Evolutionary conservation across 2,888 invertebrate genomes (phyloP).

Genomic region (Phortica magna): DNA sequence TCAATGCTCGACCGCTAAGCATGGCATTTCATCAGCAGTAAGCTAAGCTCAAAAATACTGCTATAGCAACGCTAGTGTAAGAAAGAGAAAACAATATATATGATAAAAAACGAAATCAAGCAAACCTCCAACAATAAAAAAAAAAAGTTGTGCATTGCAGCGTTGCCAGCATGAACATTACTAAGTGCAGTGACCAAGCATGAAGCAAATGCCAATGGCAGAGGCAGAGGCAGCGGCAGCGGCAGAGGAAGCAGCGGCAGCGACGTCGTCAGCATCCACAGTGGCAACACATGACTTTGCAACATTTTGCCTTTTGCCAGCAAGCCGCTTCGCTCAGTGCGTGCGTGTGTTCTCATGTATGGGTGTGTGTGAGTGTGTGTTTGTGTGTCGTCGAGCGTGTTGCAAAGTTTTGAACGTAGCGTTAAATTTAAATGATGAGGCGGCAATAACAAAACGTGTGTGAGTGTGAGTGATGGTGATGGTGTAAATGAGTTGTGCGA

Average conservation of each 20-base stretch:
- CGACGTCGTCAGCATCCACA: conserved; percentile 57
- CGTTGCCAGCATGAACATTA: conserved; percentile 51
- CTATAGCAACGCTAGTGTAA: conserved; percentile 6
- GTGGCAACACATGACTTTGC: conserved; percentile 65
- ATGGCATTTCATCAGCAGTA: conserved; percentile 66
- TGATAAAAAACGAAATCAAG: not conserved
- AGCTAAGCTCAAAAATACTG: conserved; percentile 46
- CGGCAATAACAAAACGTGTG: conserved; percentile 39
- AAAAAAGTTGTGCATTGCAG: conserved; percentile 4
- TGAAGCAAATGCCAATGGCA: not conserved
- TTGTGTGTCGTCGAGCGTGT: not conserved
- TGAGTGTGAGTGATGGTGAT: not conserved
- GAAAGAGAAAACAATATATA: conserved; percentile 17
- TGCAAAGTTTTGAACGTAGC: conserved; percentile 56
- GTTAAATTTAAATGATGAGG: conserved; percentile 68
- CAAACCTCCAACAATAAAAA: not conserved
- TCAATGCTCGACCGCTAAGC: conserved; percentile 67
- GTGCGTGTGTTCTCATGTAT: conserved; percentile 31
- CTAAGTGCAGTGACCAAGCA: conserved; percentile 66
- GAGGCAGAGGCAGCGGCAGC: not conserved
- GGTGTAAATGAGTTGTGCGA: not conserved
- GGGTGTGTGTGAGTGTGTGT: conserved; percentile 31
- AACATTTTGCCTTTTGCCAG: conserved; percentile 51
- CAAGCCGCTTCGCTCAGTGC: not conserved
- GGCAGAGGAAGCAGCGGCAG: conserved; percentile 58